Evolutionary conservation across 2,797 vertebrate species (phyloP).

Genomic region (Platyrinchus mystaceus): DNA sequence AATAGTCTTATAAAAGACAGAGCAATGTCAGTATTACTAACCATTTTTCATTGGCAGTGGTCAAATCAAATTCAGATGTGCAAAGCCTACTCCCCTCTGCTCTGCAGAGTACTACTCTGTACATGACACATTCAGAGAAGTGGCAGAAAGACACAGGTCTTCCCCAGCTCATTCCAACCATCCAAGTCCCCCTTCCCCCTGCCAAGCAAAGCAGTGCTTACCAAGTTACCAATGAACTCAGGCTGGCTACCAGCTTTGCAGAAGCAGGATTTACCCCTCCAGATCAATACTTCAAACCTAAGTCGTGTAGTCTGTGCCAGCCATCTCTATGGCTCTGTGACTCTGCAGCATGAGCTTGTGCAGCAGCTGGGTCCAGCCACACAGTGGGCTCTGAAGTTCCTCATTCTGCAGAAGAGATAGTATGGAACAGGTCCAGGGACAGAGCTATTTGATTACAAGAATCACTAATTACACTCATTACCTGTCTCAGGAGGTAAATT

Average conservation of each 20-base stretch:
- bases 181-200: background rate
- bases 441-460: background rate
- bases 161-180: background rate
- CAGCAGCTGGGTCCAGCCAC: background rate
- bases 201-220: background rate
- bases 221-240: background rate
- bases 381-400: background rate
- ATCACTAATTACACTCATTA: background rate
- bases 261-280: background rate
- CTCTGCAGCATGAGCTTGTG: background rate
- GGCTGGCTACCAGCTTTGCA: background rate
- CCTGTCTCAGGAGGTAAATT: background rate
- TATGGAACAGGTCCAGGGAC: accelerated
- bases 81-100: background rate
- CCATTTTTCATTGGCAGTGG: background rate
- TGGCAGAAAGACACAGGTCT: background rate
- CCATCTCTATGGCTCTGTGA: background rate
- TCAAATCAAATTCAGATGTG: background rate
- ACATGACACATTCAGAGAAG: background rate
- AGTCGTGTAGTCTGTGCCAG: background rate
- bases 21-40: background rate
- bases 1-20: background rate
- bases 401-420: background rate
- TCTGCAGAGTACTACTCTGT: background rate
- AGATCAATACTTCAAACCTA: background rate